phyloP scores from a whole-genome alignment of 2,113 vertebrate genomes.

The Otocyon megalotis region DNA sequence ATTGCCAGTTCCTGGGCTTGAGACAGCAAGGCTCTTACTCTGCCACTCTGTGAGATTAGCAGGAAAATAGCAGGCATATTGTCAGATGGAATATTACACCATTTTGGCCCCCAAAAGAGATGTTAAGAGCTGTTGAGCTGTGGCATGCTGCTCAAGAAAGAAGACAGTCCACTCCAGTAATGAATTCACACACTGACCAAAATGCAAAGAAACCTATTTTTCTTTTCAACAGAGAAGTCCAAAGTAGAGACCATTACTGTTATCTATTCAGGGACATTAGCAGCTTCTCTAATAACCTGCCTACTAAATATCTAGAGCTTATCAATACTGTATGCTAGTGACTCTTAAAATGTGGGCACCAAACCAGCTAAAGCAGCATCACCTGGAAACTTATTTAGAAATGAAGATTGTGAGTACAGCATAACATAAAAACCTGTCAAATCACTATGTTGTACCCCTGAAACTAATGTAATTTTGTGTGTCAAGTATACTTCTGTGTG shows the following conservation, averaged over 20 bases:
- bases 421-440: neutral
- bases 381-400: neutral
- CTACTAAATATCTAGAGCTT: neutral
- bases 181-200: neutral
- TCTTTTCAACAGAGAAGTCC: slow-evolving; percentile 33
- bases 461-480: neutral
- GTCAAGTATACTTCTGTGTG: neutral
- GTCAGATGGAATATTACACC: neutral
- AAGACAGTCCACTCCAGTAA: neutral
- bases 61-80: slow-evolving; percentile 32
- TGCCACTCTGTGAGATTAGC: slow-evolving; percentile 43
- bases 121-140: slow-evolving; percentile 28
- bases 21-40: neutral
- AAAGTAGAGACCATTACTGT: neutral
- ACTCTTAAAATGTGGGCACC: neutral
- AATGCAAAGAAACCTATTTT: slow-evolving; percentile 33
- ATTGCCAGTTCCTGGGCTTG: neutral
- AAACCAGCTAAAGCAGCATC: neutral
- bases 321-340: neutral
- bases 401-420: neutral
- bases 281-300: neutral
- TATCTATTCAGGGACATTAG: neutral
- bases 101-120: slow-evolving; percentile 30
- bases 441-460: neutral
- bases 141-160: neutral